Conservation (phyloP, 2,113 vertebrate genomes). For the Chaenogobius annularis region DNA sequence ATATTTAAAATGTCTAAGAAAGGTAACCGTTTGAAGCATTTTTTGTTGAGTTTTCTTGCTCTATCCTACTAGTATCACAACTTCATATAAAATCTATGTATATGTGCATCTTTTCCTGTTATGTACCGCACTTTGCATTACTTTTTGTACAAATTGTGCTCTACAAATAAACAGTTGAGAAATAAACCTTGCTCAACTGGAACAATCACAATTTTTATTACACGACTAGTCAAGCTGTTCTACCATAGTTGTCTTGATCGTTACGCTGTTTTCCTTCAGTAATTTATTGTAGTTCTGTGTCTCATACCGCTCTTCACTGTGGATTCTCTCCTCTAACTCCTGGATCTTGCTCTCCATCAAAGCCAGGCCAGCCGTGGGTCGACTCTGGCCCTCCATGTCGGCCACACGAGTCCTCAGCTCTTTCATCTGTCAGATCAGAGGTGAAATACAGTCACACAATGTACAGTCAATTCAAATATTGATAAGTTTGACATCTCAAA, state of each 20-base stretch:
- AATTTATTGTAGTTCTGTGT: conserved; percentile 10
- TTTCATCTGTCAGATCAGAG: conserved; percentile 78
- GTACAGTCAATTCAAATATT: not conserved
- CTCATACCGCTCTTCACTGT: conserved; percentile 86
- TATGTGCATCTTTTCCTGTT: no score
- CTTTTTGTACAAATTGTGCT: no score
- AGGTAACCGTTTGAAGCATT: not conserved
- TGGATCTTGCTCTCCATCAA: conserved; percentile 86
- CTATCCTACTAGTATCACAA: not conserved
- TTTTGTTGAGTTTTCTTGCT: not conserved
- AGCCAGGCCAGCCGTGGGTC: conserved; percentile 73
- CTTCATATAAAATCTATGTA: no score
- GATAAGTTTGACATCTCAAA: not conserved
- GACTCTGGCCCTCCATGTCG: conserved; percentile 82
- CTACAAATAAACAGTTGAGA: no score
- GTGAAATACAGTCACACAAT: not conserved
- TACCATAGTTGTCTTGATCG: no score
- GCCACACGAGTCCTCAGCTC: conserved; percentile 86
- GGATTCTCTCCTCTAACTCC: conserved; percentile 87
- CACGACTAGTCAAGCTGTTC: no score
- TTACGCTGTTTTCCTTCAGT: not conserved
- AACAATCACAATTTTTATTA: no score
- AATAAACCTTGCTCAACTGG: no score
- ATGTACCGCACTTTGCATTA: no score
- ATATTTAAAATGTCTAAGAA: not conserved